Conservation (phyloP, 2,113 vertebrate species). For the Pelecanoides urinatrix region DNA sequence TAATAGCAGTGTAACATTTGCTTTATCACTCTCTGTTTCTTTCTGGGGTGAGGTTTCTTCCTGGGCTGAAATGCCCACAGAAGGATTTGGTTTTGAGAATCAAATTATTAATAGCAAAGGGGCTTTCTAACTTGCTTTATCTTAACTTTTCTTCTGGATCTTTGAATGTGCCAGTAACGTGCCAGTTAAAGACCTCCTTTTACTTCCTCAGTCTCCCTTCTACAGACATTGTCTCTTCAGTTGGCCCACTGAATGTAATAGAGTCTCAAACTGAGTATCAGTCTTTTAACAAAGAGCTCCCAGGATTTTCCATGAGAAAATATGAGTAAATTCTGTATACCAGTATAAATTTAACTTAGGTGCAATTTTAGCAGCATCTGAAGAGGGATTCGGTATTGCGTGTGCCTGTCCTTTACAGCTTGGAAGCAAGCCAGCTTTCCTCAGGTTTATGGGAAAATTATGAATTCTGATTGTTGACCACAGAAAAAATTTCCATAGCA, state of each 20-base stretch:
- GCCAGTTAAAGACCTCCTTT: neutral
- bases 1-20: neutral
- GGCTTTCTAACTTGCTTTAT: neutral
- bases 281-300: neutral
- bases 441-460: neutral
- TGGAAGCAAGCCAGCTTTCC: neutral
- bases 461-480: neutral
- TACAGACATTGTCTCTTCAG: neutral
- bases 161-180: neutral
- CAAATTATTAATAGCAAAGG: neutral
- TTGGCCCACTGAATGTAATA: neutral
- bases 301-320: neutral
- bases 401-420: neutral
- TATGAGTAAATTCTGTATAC: neutral
- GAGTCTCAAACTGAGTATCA: neutral
- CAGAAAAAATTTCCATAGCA: neutral
- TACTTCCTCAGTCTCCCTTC: neutral
- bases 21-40: neutral
- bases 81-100: neutral
- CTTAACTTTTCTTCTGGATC: neutral
- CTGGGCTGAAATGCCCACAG: neutral
- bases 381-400: neutral
- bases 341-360: neutral
- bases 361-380: neutral
- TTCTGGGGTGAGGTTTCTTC: neutral